phyloP scores from a whole-genome alignment of 2,113 vertebrate species.

The Pipa parva region DNA sequence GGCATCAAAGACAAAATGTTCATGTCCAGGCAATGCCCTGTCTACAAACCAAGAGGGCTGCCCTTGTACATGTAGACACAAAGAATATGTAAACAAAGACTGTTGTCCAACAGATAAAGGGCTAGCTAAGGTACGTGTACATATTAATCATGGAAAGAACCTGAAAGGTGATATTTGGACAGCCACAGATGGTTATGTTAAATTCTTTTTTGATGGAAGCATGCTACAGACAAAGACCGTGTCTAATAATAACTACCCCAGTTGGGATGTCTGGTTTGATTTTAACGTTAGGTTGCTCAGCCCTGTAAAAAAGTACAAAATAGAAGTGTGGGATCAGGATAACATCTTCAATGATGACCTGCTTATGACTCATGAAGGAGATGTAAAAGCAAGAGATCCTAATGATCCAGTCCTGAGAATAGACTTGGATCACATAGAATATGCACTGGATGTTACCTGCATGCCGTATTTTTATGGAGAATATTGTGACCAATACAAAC shows the following conservation, averaged over 20 bases:
- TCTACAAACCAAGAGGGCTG: slow-evolving; percentile 55
- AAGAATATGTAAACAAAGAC: slow-evolving; percentile 47
- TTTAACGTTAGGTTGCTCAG: slow-evolving; percentile 54
- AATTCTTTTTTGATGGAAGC: slow-evolving; percentile 49
- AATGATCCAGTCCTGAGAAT: no score
- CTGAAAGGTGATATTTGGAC: slow-evolving; percentile 68
- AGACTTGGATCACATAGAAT: no score
- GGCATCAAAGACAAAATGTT: slow-evolving; percentile 51
- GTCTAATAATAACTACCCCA: slow-evolving; percentile 63
- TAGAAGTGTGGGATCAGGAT: slow-evolving; percentile 81
- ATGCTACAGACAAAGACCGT: slow-evolving; percentile 47
- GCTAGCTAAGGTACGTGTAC: slow-evolving; percentile 62
- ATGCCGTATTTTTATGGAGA: no score
- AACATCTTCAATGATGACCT: slow-evolving; percentile 64
- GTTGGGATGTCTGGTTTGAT: slow-evolving; percentile 55
- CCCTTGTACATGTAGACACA: slow-evolving; percentile 63
- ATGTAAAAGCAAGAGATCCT: no score
- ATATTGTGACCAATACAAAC: no score
- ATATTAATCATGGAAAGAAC: slow-evolving; percentile 31
- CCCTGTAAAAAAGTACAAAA: slow-evolving; percentile 26
- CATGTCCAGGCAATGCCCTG: slow-evolving; percentile 53
- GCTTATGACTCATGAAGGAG: no score
- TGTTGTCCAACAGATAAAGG: slow-evolving; percentile 72
- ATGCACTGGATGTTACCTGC: no score
- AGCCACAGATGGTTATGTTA: slow-evolving; percentile 68